Base-by-base conservation (phyloP, 2,797 vertebrate genomes). In the Tangara arthus region DNA sequence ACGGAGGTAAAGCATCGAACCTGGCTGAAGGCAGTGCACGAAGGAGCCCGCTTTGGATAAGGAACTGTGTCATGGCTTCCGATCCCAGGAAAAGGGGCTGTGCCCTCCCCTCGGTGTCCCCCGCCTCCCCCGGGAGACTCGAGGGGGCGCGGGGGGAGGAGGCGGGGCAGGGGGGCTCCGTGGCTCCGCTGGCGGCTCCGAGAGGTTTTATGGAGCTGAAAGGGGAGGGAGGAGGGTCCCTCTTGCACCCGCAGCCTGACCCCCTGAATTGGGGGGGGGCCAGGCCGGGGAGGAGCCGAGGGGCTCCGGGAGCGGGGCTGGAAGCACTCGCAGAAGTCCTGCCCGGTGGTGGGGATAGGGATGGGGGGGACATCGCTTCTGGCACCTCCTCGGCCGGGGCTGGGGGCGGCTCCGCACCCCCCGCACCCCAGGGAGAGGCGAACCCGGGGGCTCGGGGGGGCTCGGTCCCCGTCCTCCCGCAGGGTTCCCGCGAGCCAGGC, bases 251-350 rank as follows among this genome's bases (percentile, higher is more conserved):
- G 3, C 83, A 82, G 59, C 73, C 68, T 66, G 47, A 21, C 32
- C 64, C 68, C 92, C 70, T 17, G 28, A 26, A 69, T 70, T 27
- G 19, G 52, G 2, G 18, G 3, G 26, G 28, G 49, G 8, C 8
- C 63, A 79, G 88, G 81, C 71, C 7, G 3, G 64, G 87, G 70
- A 55, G 47, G 81, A 39, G 7, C 30, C 37, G 63, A 35, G 73
- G 78, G 70, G 82, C 80, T 94, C 82, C 63, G 56, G 56, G 73
- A 83, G 47, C 6, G 50, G 82, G 97, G 91, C 91, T 97, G 96
- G 97, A 97, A 97, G 96, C 96, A 97, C 96, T 95, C 13, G 37
- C 88, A 77, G 90, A 91, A 95, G 88, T 94, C 82, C 15, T 66
- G 56, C 53, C 72, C 63, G 8, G 66, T 21, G 75, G 21, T 3